Base-by-base conservation (phyloP, 2,888 invertebrate species). In the Scaptomyza parva region DNA sequence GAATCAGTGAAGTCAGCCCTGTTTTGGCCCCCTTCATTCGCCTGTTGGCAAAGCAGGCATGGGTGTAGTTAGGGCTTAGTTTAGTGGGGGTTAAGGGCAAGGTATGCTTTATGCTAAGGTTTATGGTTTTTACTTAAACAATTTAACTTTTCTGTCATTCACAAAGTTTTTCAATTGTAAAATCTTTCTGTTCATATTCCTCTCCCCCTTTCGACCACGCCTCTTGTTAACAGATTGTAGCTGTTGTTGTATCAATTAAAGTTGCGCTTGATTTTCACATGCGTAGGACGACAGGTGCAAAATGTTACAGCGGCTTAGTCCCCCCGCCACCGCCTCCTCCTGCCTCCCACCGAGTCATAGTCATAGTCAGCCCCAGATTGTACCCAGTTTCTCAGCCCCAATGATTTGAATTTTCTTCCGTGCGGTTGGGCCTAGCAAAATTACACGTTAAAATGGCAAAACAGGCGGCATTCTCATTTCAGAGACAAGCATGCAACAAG, bases 221-320 rank as follows among this genome's bases (percentile, higher is more conserved):
- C 20, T 20, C 47, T 47, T 18, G 30, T 6, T 57, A 50, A 62
- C 41, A 62, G 70, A 60, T 48, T 65, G 65, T 58, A 48, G 80
- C 59, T 74, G 75, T 70, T 80, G 81, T 82, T 82, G 81, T 77
- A 82, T 82, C 86, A 82, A 82, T 82, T 82, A 82, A 82, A 86
- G 86, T 74, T 84, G 84, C 51, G 82, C 84, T 86, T 80, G 82
- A 86, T 74, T 82, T 82, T 86, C 80, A 80, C 86, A 86, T 86
- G 86, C 82, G 77, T 80, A 75, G 86, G 82, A 74, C 88, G 86
- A 83, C 88, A 85, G 85, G 85, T 85, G 85, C 85, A 85, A 85
- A 87, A 86, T 87, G 83, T 68, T 82, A 62, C 80, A 83, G 65
- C 76, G 70, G 62, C 80, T 82, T 77, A 69, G 59, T 41, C 48